Evolutionary conservation across 2,113 vertebrate species (phyloP), one percentile per base, ranked within the genome.

Genomic region (Sebastes schlegelii): DNA sequence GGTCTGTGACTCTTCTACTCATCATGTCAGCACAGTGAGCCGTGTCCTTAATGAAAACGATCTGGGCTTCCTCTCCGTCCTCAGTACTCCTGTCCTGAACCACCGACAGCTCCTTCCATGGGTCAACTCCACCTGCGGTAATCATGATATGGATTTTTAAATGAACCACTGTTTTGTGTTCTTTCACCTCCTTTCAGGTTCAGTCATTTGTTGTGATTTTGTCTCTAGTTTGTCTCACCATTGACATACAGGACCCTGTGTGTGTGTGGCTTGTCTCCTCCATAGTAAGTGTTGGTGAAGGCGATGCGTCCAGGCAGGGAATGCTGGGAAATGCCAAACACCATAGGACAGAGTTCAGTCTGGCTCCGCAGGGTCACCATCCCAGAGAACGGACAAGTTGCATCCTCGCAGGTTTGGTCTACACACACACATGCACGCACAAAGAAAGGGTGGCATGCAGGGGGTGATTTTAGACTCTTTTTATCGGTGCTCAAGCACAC

Each of bases 241-340:
- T 95, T 95, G 49, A 92, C 93, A 63, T 95, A 97, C 74, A 97
- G 95, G 63, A 94, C 92, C 57, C 82, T 92, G 84, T 91, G 92
- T 14, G 91, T 94, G 65, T 60, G 82, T 0, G 95, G 94, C 14
- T 87, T 84, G 79, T 92, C 85, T 6, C 91, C 95, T 23, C 97
- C 96, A 0, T 96, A 97, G 86, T 95, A 96, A 23, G 91, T 77
- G 68, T 98, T 98, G 1, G 97, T 97, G 85, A 94, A 96, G 43
- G 90, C 64, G 14, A 97, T 90, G 4, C 85, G 94, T 23, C 70
- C 55, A 2, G 82, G 84, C 74, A 97, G 80, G 1, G 90, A 94
- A 66, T 92, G 76, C 40, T 90, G 61, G 13, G 95, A 86, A 81
- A 97, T 91, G n/a, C 93, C 94, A 14, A 97, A 98, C 63, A 97